Evolutionary conservation across 2,888 invertebrate species (phyloP), one percentile per base, ranked within the genome.

Genomic region (Phymatocera aterrima): DNA sequence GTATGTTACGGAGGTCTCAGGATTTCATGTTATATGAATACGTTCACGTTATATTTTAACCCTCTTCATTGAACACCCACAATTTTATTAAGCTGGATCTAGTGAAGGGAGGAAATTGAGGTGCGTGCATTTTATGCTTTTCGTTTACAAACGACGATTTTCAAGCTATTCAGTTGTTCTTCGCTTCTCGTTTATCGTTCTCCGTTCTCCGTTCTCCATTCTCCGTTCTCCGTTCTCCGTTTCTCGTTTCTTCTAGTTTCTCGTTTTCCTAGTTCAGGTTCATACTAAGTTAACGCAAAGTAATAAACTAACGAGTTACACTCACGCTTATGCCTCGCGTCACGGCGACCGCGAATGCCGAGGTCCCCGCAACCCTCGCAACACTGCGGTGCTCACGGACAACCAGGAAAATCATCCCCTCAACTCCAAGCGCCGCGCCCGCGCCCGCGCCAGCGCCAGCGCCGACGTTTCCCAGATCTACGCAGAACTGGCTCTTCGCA

Each of bases 311-410:
- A 72, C 48, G 31, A 51, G 51, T 34, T 72, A 72, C 4, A 51
- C 12, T 72, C 34, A 43, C 72, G 72, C 51, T 72, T 48, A 72
- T 51, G 72, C 72, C 48, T 72, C 72, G 72, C 72, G 48, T 72
- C 51, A 72, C 72, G 72, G 48, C 72, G 72, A 51, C 34, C 51
- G 72, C 72, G 72, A 72, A 72, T 72, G 72, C 72, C 72, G 72
- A 72, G 72, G 72, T 72, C 72, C 72, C 72, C 72, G 72, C 72
- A 72, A 72, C 72, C 72, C 72, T 72, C 72, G 72, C 48, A 72
- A 72, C 72, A 72, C 72, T 72, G 72, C 72, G 72, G 72, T 34
- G 48, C 72, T 72, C 48, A 31, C 51, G 72, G 72, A 34, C 34
- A 72, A 51, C 48, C 72, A 72, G 72, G 51, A 18, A 15, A 34